Percentiles rank a stretch among this genome's conserved stretches.
These are phyloP conservation scores for Agrotis segetum DNA, from an alignment of 2,888 invertebrate species.

Conservation along the genomic window DNA sequence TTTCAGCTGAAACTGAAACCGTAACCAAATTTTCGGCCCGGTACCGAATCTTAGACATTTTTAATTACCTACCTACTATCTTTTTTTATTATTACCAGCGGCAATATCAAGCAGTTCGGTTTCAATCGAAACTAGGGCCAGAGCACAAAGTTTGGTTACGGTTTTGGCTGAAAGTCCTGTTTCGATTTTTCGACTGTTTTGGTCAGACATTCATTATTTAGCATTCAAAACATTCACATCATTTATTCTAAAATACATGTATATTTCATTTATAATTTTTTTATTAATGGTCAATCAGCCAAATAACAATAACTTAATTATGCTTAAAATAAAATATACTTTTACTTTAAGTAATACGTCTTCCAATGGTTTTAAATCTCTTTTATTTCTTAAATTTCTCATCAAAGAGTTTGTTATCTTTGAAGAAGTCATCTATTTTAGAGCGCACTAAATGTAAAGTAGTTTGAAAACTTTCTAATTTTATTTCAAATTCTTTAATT, in stretches of 20 bases:
- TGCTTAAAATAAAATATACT: slow-evolving; percentile 37
- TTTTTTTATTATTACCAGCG: too few species aligned
- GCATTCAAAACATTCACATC: slow-evolving; percentile 43
- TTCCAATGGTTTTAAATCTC: slow-evolving; percentile 36
- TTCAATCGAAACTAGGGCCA: too few species aligned
- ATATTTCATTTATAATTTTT: slow-evolving; percentile 39
- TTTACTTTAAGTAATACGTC: slow-evolving; percentile 22
- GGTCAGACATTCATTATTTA: slow-evolving; percentile 5
- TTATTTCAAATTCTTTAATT: slow-evolving; percentile 81
- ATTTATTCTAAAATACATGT: slow-evolving; percentile 31
- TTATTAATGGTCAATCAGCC: slow-evolving; percentile 34
- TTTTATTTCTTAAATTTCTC: slow-evolving; percentile 70
- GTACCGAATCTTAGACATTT: too few species aligned
- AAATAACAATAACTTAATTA: slow-evolving; percentile 16
- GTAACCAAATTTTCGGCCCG: too few species aligned
- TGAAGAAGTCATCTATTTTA: slow-evolving; percentile 91
- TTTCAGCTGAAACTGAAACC: too few species aligned
- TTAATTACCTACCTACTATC: too few species aligned
- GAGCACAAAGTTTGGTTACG: too few species aligned
- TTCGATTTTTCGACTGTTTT: too few species aligned
- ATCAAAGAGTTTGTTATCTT: slow-evolving; percentile 89
- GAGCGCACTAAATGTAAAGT: slow-evolving; percentile 91
- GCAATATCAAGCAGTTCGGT: too few species aligned
- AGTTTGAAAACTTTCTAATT: slow-evolving; percentile 84
- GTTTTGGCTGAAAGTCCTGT: too few species aligned